Percentiles rank a stretch among this genome's conserved stretches.
These are phyloP conservation scores for Diarsia dahlii DNA, from an alignment of 2,888 invertebrate species.

Conservation along the genomic window DNA sequence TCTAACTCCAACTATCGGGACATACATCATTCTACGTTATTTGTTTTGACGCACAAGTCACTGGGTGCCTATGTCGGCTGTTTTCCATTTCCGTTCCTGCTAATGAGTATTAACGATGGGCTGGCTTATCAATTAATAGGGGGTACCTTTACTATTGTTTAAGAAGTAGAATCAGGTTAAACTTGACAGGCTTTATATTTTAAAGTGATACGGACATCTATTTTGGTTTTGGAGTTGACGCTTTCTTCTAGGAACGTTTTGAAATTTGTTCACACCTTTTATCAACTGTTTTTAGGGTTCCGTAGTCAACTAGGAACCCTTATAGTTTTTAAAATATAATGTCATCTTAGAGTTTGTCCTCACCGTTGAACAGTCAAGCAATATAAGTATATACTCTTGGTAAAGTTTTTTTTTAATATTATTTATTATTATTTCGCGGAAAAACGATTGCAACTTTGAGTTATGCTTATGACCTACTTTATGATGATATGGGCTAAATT, in stretches of 20 bases:
- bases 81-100: constrained; percentile 66
- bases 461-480: too few relatives aligned
- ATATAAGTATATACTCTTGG: too few relatives aligned
- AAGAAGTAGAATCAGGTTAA: constrained; percentile 50
- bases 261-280: constrained; percentile 9
- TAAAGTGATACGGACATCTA: constrained; percentile 7
- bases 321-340: too few relatives aligned
- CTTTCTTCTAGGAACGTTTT: background rate
- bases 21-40: constrained; percentile 86
- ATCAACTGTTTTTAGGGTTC: background rate
- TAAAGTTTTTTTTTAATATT: too few relatives aligned
- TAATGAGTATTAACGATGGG: constrained; percentile 66
- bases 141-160: constrained; percentile 36
- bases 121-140: constrained; percentile 62
- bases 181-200: constrained; percentile 27
- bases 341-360: too few relatives aligned
- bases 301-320: too few relatives aligned
- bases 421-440: too few relatives aligned
- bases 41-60: constrained; percentile 83
- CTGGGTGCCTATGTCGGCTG: constrained; percentile 56
- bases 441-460: too few relatives aligned
- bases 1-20: constrained; percentile 83
- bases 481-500: too few relatives aligned
- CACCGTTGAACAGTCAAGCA: too few relatives aligned
- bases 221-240: background rate